Evolutionary conservation across 1,140 invertebrate species (phyloP).

Genomic region (Trachelipus rathkii): DNA sequence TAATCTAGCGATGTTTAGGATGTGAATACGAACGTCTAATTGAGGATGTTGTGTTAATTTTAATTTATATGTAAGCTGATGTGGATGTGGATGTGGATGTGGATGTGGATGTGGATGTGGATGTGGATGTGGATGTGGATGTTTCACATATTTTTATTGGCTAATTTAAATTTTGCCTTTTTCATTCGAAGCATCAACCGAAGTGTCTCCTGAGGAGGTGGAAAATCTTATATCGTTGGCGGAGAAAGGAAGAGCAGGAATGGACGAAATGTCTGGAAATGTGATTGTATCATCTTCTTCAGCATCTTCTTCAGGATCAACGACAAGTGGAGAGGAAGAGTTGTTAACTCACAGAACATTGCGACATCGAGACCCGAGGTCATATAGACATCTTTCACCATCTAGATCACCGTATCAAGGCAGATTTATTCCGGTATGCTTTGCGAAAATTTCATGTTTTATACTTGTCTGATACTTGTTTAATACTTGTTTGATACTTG

Average conservation of each 20-base stretch:
- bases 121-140: no score
- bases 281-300: conserved; percentile 44
- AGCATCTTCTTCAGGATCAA: conserved; percentile 49
- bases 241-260: conserved; percentile 56
- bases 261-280: conserved; percentile 44
- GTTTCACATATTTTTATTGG: no score
- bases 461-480: no score
- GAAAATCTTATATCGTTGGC: conserved; percentile 56
- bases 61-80: no score
- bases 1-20: no score
- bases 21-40: no score
- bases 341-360: conserved; percentile 40
- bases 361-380: conserved; percentile 44
- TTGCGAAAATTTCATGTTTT: no score
- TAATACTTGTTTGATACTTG: no score
- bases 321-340: conserved; percentile 50
- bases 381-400: conserved; percentile 36
- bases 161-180: not conserved
- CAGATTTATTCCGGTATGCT: not conserved
- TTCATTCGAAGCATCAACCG: not conserved
- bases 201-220: conserved; percentile 13
- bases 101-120: no score
- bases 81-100: no score
- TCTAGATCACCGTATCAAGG: conserved; percentile 19
- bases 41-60: no score